A percentile compares a stretch with the other conserved stretches of the same genome.
Evolutionary conservation across 1,140 invertebrate species (phyloP).

Genomic region (Cyrtorhinus lividipennis): DNA sequence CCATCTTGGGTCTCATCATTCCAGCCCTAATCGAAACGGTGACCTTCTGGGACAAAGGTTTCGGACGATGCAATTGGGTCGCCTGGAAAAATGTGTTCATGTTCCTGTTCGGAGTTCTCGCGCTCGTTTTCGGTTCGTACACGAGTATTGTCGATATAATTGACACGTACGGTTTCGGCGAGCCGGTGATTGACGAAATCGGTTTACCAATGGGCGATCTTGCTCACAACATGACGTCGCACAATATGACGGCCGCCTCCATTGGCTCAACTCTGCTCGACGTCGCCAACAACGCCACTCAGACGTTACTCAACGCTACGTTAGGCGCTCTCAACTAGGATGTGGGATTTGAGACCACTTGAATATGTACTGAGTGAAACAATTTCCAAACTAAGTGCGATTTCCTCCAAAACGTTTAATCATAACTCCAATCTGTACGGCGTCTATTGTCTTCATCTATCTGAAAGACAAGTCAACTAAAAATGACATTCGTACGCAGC

Average conservation of each 20-base stretch:
- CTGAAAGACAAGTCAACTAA: too few relatives aligned
- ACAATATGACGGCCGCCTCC: neutral
- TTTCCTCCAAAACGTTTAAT: too few relatives aligned
- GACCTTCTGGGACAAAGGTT: conserved; percentile 50
- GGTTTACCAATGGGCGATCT: neutral
- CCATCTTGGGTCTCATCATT: conserved; percentile 78
- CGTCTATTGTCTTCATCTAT: too few relatives aligned
- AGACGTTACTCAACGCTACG: neutral
- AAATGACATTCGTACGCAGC: too few relatives aligned
- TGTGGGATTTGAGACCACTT: too few relatives aligned
- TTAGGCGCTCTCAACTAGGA: too few relatives aligned
- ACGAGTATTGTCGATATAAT: conserved; percentile 56
- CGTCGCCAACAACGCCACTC: neutral
- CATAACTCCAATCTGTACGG: too few relatives aligned
- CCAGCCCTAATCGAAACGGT: conserved; percentile 78
- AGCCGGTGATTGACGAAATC: neutral
- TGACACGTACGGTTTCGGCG: conserved; percentile 7
- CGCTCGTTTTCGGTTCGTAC: conserved; percentile 64
- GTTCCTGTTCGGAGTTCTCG: conserved; percentile 51
- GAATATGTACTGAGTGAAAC: too few relatives aligned
- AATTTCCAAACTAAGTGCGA: too few relatives aligned
- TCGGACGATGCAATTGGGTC: conserved; percentile 50
- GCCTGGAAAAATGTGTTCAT: conserved; percentile 63
- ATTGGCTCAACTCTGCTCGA: neutral
- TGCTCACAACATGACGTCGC: neutral